These are phyloP conservation scores for Girardinus metallicus DNA, from an alignment of 2,797 vertebrate genomes.

Conservation along the genomic window DNA sequence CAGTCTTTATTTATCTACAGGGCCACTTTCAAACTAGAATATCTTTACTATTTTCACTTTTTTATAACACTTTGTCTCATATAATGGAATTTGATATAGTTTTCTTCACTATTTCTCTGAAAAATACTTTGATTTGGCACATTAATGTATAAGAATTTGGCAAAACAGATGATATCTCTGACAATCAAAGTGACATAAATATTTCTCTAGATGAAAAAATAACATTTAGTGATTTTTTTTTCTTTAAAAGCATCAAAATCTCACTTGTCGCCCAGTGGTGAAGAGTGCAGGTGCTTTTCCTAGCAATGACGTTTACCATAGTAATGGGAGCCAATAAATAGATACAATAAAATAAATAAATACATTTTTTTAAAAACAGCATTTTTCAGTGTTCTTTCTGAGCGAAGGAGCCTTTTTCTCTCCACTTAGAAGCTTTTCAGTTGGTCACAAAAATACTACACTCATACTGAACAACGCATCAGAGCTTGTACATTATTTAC, in stretches of 20 bases:
- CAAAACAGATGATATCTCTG: slow-evolving; percentile 64
- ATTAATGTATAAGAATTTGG: slow-evolving; percentile 74
- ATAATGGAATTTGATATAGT: slow-evolving; percentile 45
- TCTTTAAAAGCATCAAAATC: slow-evolving; percentile 67
- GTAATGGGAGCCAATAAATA: slow-evolving; percentile 74
- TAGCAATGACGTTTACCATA: slow-evolving; percentile 70
- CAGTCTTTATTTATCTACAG: slow-evolving; percentile 28
- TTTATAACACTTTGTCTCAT: slow-evolving; percentile 34
- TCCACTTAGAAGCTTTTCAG: slow-evolving; percentile 74
- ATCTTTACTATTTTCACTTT: slow-evolving; percentile 16
- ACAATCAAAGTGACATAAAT: slow-evolving; percentile 62
- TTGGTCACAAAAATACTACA: slow-evolving; percentile 83
- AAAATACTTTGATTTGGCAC: slow-evolving; percentile 80
- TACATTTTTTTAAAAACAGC: slow-evolving; percentile 56
- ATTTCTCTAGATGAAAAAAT: slow-evolving; percentile 80
- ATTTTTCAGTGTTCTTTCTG: slow-evolving; percentile 64
- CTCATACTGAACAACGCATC: slow-evolving; percentile 77
- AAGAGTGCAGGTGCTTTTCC: slow-evolving; percentile 82
- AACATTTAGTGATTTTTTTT: slow-evolving; percentile 61
- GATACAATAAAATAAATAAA: slow-evolving; percentile 60
- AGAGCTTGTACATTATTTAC: slow-evolving; percentile 83
- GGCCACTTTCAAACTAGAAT: slow-evolving; percentile 29
- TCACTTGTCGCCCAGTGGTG: slow-evolving; percentile 81
- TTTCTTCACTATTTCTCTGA: slow-evolving; percentile 52
- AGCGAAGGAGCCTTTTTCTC: slow-evolving; percentile 65